Percentiles rank a stretch among this genome's conserved stretches.
Conservation (phyloP, 2,888 invertebrate species). For the Acanthopleura granulata region DNA sequence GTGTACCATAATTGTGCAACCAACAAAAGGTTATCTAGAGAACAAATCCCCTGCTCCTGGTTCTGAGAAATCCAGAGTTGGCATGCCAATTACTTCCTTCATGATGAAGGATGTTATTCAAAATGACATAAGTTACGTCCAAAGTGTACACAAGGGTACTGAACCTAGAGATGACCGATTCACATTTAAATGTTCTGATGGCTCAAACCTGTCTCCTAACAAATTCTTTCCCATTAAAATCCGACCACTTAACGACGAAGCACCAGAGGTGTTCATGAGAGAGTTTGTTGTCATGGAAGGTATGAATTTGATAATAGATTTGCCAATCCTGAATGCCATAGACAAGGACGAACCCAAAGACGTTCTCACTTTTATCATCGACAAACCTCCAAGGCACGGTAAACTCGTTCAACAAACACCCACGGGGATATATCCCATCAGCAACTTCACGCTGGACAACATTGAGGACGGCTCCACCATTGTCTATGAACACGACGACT, state of each 20-base stretch:
- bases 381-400: slow-evolving; percentile 58
- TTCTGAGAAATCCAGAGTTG: slow-evolving; percentile 59
- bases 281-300: slow-evolving; percentile 69
- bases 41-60: slow-evolving; percentile 65
- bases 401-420: slow-evolving; percentile 60
- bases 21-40: slow-evolving; percentile 65
- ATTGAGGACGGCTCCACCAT: slow-evolving; percentile 61
- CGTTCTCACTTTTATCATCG: slow-evolving; percentile 58
- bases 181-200: slow-evolving; percentile 65
- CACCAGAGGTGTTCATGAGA: slow-evolving; percentile 61
- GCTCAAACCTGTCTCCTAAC: slow-evolving; percentile 60
- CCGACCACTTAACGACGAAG: slow-evolving; percentile 67
- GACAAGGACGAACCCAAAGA: slow-evolving; percentile 66
- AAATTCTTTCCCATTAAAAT: slow-evolving; percentile 57
- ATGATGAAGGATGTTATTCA: slow-evolving; percentile 55
- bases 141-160: slow-evolving; percentile 67
- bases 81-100: slow-evolving; percentile 65
- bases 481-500: slow-evolving; percentile 68
- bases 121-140: slow-evolving; percentile 65
- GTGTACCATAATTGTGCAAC: slow-evolving; percentile 63
- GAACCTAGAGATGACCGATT: slow-evolving; percentile 66
- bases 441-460: slow-evolving; percentile 62
- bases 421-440: slow-evolving; percentile 55
- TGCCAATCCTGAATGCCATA: slow-evolving; percentile 64
- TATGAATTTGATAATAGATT: slow-evolving; percentile 64